Percentiles rank a stretch among this genome's conserved stretches.
Evolutionary conservation across 1,140 invertebrate genomes (phyloP).

Genomic region (Neodiprion virginianus): DNA sequence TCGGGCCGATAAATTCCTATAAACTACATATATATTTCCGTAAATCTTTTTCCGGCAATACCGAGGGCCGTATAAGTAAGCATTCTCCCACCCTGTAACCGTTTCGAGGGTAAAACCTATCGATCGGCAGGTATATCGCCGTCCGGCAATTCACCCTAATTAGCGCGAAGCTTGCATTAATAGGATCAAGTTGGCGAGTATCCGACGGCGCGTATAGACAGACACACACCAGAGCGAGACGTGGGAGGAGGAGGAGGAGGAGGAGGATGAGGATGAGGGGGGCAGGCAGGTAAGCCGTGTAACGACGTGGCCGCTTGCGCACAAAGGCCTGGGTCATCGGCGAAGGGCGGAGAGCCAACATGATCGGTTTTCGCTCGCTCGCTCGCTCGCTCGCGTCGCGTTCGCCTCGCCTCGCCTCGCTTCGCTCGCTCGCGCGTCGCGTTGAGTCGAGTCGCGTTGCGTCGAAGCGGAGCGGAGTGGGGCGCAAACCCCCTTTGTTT

Average conservation of each 20-base stretch:
- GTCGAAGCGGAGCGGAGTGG: not conserved
- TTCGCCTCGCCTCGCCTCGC: no score
- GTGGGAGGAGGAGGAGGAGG: not conserved
- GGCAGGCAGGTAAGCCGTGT: not conserved
- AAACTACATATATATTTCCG: no score
- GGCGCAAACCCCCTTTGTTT: not conserved
- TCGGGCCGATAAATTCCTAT: no score
- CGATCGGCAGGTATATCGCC: conserved; percentile 41
- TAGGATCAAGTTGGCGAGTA: conserved; percentile 42
- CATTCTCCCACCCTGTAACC: not conserved
- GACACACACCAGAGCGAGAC: not conserved
- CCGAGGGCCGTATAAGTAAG: no score
- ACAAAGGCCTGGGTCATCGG: not conserved
- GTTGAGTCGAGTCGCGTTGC: not conserved
- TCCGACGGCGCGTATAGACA: not conserved
- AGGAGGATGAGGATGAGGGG: not conserved
- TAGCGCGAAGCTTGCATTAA: conserved; percentile 50
- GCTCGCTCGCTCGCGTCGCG: not conserved
- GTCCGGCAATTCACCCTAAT: conserved; percentile 50
- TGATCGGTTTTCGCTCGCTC: not conserved
- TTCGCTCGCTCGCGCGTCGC: no score
- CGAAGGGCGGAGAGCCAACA: not conserved
- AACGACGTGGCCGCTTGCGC: not conserved
- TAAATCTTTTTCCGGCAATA: no score
- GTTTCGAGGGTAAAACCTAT: conserved; percentile 13